Percentiles rank a stretch among this genome's conserved stretches.
Evolutionary conservation across 2,113 vertebrate genomes (phyloP).

Genomic region (Atlantisia rogersi): DNA sequence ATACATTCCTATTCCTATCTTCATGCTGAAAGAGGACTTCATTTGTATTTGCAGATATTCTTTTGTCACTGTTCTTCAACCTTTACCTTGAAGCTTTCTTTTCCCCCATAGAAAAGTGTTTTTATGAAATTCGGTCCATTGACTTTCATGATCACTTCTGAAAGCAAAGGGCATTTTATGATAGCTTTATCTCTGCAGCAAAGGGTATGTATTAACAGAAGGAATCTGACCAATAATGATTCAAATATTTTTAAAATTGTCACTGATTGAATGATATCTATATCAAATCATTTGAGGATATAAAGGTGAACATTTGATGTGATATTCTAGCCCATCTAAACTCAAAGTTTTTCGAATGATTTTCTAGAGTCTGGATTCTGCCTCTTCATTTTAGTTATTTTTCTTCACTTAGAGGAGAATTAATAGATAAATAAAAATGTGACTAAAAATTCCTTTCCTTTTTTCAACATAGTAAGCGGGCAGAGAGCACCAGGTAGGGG

Average conservation of each 20-base stretch:
- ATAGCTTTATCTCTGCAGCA: slow-evolving; percentile 47
- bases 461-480: neutral
- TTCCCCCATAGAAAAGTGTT: slow-evolving; percentile 40
- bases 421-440: neutral
- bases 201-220: neutral
- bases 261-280: neutral
- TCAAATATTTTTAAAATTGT: neutral
- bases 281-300: neutral
- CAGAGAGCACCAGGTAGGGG: too few species aligned
- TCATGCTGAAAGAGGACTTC: slow-evolving; percentile 48
- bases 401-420: neutral
- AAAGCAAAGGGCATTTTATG: slow-evolving; percentile 34
- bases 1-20: slow-evolving; percentile 48
- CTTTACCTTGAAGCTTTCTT: slow-evolving; percentile 56
- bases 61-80: slow-evolving; percentile 56
- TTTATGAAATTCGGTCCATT: slow-evolving; percentile 41
- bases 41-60: slow-evolving; percentile 70
- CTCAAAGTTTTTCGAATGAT: neutral
- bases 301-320: neutral
- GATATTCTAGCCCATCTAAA: neutral
- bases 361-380: neutral
- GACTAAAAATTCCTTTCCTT: neutral
- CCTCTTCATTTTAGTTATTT: neutral
- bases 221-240: neutral
- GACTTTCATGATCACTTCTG: slow-evolving; percentile 44